phyloP scores from a whole-genome alignment of 2,888 invertebrate species.

The Tetheella fluctuosa region DNA sequence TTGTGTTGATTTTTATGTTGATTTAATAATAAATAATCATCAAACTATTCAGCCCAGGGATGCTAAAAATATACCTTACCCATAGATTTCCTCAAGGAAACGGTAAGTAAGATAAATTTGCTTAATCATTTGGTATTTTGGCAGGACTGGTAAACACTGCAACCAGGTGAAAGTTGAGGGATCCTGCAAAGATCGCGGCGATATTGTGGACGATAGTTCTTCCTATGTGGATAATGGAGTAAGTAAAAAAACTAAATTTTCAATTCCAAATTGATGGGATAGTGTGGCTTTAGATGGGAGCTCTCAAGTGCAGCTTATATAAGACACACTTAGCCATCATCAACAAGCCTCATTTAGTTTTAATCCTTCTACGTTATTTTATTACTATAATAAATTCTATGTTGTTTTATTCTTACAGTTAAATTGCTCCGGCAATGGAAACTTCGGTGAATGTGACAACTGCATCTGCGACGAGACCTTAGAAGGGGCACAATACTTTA shows the following conservation, averaged over 20 bases:
- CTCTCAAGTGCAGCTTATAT: too few relatives aligned
- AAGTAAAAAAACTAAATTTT: slow-evolving; percentile 2
- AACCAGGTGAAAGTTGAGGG: slow-evolving; percentile 22
- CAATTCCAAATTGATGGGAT: too few relatives aligned
- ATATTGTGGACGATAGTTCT: background rate
- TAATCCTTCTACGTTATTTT: too few relatives aligned
- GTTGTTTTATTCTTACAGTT: slow-evolving; percentile 32
- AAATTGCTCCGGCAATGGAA: slow-evolving; percentile 68
- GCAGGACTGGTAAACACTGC: slow-evolving; percentile 53
- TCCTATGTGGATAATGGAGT: background rate
- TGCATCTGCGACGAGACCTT: slow-evolving; percentile 61
- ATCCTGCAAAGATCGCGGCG: slow-evolving; percentile 32
- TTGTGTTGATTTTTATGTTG: too few relatives aligned
- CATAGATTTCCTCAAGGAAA: too few relatives aligned
- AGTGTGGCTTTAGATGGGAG: too few relatives aligned
- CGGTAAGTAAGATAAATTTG: background rate
- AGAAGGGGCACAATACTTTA: slow-evolving; percentile 68
- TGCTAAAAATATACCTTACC: too few relatives aligned
- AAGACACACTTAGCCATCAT: too few relatives aligned
- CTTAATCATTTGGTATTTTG: slow-evolving; percentile 14
- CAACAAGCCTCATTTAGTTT: too few relatives aligned
- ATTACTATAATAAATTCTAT: background rate
- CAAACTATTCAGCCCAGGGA: background rate
- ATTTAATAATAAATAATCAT: too few relatives aligned
- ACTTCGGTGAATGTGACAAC: slow-evolving; percentile 55